These are phyloP conservation scores for Hybognathus amarus DNA, from an alignment of 2,797 vertebrate genomes.

Conservation along the genomic window DNA sequence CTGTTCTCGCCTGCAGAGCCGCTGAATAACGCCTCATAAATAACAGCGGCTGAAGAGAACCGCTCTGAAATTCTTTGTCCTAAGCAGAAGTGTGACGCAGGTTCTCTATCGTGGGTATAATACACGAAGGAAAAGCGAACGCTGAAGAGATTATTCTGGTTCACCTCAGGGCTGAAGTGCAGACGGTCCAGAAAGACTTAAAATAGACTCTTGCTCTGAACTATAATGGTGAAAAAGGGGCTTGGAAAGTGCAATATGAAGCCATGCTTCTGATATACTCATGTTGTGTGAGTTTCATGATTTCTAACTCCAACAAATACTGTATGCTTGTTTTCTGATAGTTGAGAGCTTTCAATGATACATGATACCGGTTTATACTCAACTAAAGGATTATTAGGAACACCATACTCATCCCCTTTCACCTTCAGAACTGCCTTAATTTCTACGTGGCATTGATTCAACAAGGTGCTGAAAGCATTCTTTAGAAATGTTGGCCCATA, in stretches of 20 bases:
- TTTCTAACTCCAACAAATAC: too few relatives aligned
- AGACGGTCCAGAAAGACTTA: conserved; percentile 21
- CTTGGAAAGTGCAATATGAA: background rate
- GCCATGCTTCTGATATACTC: background rate
- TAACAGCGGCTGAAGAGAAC: conserved; percentile 47
- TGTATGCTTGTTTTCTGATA: too few relatives aligned
- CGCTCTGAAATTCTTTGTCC: conserved; percentile 8
- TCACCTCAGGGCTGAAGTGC: background rate
- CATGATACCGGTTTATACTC: too few relatives aligned
- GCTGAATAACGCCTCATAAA: conserved; percentile 66
- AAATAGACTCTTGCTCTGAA: conserved; percentile 20
- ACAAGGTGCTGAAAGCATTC: too few relatives aligned
- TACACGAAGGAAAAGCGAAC: background rate
- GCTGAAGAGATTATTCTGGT: background rate
- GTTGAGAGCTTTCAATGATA: too few relatives aligned
- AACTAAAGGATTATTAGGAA: too few relatives aligned
- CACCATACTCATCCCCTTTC: too few relatives aligned
- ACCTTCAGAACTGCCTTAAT: too few relatives aligned
- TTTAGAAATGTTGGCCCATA: too few relatives aligned
- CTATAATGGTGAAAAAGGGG: background rate
- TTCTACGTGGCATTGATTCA: too few relatives aligned
- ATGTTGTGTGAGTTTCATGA: too few relatives aligned
- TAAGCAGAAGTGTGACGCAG: conserved; percentile 8
- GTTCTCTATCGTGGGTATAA: background rate
- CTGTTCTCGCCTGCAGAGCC: conserved; percentile 60